Evolutionary conservation across 1,140 invertebrate species (phyloP).

Genomic region (Eriosoma lanigerum): DNA sequence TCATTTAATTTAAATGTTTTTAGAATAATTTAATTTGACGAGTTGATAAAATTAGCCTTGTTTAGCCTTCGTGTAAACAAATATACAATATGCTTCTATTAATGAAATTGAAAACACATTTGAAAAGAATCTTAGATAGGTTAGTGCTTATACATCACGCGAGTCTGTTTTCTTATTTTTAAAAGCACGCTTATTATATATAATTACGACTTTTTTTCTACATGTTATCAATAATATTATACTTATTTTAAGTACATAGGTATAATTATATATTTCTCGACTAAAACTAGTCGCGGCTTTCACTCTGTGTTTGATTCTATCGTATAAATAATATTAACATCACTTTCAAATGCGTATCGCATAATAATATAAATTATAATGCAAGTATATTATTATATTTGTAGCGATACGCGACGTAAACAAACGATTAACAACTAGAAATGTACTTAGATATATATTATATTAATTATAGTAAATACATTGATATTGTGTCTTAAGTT

Average conservation of each 20-base stretch:
- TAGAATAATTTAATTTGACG: too few species aligned
- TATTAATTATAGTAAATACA: too few species aligned
- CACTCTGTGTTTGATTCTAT: constrained; percentile 19
- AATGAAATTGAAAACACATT: too few species aligned
- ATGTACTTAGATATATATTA: too few species aligned
- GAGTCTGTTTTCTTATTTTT: constrained; percentile 5
- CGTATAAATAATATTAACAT: background rate
- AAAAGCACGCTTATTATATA: background rate
- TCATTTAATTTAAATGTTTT: too few species aligned
- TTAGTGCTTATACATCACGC: too few species aligned
- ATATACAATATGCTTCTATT: too few species aligned
- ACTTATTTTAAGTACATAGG: background rate
- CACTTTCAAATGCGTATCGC: constrained; percentile 19
- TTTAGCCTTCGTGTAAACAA: too few species aligned
- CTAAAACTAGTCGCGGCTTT: constrained; percentile 5
- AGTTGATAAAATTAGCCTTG: too few species aligned
- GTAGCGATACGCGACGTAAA: constrained; percentile 3
- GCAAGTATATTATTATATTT: background rate
- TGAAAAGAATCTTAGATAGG: too few species aligned
- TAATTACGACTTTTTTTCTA: background rate
- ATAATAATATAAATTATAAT: background rate
- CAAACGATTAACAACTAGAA: background rate
- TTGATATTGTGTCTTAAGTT: too few species aligned
- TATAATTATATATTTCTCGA: background rate
- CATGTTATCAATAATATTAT: constrained; percentile 1